Conservation (phyloP, 2,888 invertebrate genomes). For the Nemoura dubitans region DNA sequence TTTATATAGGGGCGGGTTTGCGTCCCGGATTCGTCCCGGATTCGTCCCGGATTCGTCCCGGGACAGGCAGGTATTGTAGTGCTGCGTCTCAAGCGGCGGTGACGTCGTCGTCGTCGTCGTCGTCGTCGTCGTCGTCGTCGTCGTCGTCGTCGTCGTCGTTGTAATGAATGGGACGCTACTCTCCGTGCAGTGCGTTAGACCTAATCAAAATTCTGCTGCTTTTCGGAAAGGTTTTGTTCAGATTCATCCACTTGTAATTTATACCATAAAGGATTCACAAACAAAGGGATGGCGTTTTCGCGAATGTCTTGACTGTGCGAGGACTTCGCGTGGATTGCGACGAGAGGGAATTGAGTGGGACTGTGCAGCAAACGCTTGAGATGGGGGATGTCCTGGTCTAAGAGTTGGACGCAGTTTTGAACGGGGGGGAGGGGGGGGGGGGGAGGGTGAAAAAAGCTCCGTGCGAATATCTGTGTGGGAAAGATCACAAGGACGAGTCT, state of each 20-base stretch:
- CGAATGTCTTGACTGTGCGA: not conserved
- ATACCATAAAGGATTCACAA: not conserved
- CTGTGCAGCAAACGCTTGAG: not conserved
- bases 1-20: not conserved
- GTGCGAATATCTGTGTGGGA: not conserved
- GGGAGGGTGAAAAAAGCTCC: not conserved
- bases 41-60: not conserved
- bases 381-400: not conserved
- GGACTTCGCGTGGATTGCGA: not conserved
- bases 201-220: conserved; percentile 16
- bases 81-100: not conserved
- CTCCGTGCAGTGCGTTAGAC: not conserved
- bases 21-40: not conserved
- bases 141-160: not conserved
- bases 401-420: not conserved
- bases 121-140: too few relatives aligned
- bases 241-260: conserved; percentile 19
- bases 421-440: too few relatives aligned
- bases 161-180: not conserved
- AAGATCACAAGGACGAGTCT: not conserved
- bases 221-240: conserved; percentile 24
- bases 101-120: not conserved
- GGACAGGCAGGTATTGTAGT: not conserved
- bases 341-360: not conserved
- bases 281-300: not conserved